Base-by-base conservation (phyloP, 1,140 invertebrate genomes). In the Bombus polaris region DNA sequence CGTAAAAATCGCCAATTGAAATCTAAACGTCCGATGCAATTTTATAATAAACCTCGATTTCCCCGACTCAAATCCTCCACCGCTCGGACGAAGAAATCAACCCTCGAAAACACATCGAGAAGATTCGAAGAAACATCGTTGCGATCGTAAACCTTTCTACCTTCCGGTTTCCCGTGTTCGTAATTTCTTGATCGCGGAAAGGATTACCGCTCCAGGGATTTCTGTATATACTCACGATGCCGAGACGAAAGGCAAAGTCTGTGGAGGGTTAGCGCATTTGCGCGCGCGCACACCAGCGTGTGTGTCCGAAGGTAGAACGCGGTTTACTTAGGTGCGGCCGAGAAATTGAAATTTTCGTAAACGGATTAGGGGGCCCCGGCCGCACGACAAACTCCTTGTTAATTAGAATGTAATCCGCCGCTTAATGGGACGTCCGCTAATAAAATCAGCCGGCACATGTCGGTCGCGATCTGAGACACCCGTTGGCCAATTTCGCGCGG, bases 271-370 rank as follows among this genome's bases (percentile, higher is more conserved):
- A 53, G 47, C 47, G 47, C 47, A 22, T 22, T 53, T 18, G 47
- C 47, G 47, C 47, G 47, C 47, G 5, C 47, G 35, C 35, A 37
- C 5, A 18, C 47, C 5, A 8, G 71, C n/a, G 42, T 53, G 22
- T 35, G 73, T 47, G 73, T 74, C 73, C 44, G 42, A 53, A 32
- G 73, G 37, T 28, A 37, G 53, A 87, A 25, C 85, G 82, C 83
- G 90, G 93, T 95, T 95, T 95, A 92, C 94, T 95, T 94, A 94
- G 91, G 93, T 93, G 90, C 91, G 88, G 92, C 83, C 91, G 93
- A 95, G 93, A 94, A 94, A 95, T 94, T 94, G 93, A 94, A 95
- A 95, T 95, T 94, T 95, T 95, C 93, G 93, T 94, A 92, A 94
- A 95, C 91, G 94, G 94, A 95, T 94, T 93, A 95, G 92, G 88